Base-by-base conservation (phyloP, 2,113 vertebrate species). In the Vanacampus margaritifer region DNA sequence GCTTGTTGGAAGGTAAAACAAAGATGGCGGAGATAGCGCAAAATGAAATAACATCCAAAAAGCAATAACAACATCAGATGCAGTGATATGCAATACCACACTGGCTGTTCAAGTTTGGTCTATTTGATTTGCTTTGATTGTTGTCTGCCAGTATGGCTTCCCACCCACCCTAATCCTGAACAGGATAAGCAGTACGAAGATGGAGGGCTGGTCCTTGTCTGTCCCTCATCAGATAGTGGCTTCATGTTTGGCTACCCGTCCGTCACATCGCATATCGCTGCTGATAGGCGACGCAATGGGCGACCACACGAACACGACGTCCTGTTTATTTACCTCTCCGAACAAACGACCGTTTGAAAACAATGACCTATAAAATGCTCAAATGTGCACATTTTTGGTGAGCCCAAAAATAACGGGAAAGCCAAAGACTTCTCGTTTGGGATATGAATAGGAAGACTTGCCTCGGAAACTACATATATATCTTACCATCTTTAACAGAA, bases 311-410 rank as follows among this genome's bases (percentile, higher is more conserved):
- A 23, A 16, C 57, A 63, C 35, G 48, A 2, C 3, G 0, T 57
- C 12, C 14, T 58, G 43, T 63, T 63, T 68, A n/a, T 56, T n/a
- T 35, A 51, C 41, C 19, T 41, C 45, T 69, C 54, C 16, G 48
- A 43, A 71, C 23, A n/a, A 58, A 59, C 21, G 57, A 35, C 57
- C 32, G 28, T 32, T 51, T 32, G 16, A 17, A 57, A 32, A 17
- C 28, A 17, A 57, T 57, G 54, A 28, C 17, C 17, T 16, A 7
- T 6, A 64, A 69, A 46, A 7, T 67, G 64, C 61, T 75, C 39
- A 39, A 58, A 74, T 36, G 32, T 39, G 46, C 39, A 69, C 36
- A 72, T 57, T 56, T 11, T 21, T 85, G 72, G 74, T 32, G 28
- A 32, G 2, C 28, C 28, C 28, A 32, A 32, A n/a, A 32, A 32